A percentile compares a stretch with the other conserved stretches of the same genome.
phyloP scores from a whole-genome alignment of 1,140 invertebrate species.

The Drosophila tristis region DNA sequence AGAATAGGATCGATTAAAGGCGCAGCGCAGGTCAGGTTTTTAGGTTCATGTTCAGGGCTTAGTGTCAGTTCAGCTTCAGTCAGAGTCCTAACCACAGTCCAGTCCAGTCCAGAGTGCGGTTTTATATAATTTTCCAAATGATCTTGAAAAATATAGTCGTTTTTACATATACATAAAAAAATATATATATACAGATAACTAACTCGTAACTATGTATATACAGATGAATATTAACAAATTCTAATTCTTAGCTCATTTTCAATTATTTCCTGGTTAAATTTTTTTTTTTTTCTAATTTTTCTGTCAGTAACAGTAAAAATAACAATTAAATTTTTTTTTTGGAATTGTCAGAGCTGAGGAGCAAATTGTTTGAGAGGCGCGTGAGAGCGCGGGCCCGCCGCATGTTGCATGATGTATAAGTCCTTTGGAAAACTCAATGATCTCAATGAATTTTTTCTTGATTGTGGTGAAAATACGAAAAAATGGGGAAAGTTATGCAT shows the following conservation, averaged over 20 bases:
- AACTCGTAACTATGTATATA: slow-evolving; percentile 57
- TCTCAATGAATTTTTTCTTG: slow-evolving; percentile 80
- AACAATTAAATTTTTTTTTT: slow-evolving; percentile 31
- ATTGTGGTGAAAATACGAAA: slow-evolving; percentile 56
- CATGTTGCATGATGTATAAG: slow-evolving; percentile 66
- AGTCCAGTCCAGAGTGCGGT: slow-evolving; percentile 60
- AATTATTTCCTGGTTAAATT: slow-evolving; percentile 2
- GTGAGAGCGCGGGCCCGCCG: slow-evolving; percentile 59
- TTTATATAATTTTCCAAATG: slow-evolving; percentile 81
- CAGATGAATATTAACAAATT: slow-evolving; percentile 61
- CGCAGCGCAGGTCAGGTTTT: not conserved
- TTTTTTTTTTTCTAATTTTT: slow-evolving; percentile 20
- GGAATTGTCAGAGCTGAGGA: slow-evolving; percentile 22
- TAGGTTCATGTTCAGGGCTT: not conserved
- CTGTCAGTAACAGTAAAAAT: slow-evolving; percentile 9
- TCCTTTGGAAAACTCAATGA: slow-evolving; percentile 77
- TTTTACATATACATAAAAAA: slow-evolving; percentile 61
- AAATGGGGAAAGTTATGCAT: slow-evolving; percentile 56
- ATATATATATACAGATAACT: slow-evolving; percentile 38
- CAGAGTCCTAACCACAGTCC: slow-evolving; percentile 36
- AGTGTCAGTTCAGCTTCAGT: slow-evolving; percentile 29
- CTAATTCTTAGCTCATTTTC: slow-evolving; percentile 51
- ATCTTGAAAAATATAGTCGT: slow-evolving; percentile 84
- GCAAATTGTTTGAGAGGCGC: slow-evolving; percentile 23
- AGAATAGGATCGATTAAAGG: not conserved